phyloP scores from a whole-genome alignment of 2,113 vertebrate species.

The Sula dactylatra region DNA sequence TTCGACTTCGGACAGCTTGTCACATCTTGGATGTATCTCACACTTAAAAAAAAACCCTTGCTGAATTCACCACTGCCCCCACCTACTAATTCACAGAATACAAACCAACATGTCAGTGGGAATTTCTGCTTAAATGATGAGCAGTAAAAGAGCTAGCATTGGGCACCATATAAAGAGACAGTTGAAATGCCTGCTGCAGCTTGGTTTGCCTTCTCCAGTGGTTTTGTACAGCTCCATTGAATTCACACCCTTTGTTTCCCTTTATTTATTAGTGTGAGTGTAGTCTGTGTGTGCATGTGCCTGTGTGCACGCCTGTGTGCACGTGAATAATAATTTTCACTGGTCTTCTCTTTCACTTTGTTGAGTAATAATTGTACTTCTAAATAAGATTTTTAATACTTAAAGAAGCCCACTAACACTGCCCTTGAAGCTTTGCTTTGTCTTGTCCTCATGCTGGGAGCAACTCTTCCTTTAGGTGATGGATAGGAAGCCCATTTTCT shows the following conservation, averaged over 20 bases:
- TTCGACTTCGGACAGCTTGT: neutral
- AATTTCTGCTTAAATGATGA: neutral
- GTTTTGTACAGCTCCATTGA: neutral
- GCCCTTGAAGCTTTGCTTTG: neutral
- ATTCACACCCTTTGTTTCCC: neutral
- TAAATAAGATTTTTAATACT: neutral
- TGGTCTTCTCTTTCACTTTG: neutral
- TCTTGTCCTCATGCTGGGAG: neutral
- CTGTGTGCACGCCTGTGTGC: neutral
- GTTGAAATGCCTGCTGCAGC: neutral
- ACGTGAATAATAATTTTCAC: neutral
- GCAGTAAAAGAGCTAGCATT: neutral
- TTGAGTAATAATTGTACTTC: neutral
- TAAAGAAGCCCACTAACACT: neutral
- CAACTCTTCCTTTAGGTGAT: neutral
- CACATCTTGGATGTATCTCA: neutral
- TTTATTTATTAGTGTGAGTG: neutral
- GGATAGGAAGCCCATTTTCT: neutral
- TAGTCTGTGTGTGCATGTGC: neutral
- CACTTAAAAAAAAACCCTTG: neutral
- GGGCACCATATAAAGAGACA: neutral
- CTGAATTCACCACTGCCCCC: neutral
- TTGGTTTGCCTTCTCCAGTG: neutral
- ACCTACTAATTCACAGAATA: neutral
- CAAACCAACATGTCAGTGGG: neutral